Evolutionary conservation across 2,888 invertebrate species (phyloP).

Genomic region (Glaucopsyche alexis): DNA sequence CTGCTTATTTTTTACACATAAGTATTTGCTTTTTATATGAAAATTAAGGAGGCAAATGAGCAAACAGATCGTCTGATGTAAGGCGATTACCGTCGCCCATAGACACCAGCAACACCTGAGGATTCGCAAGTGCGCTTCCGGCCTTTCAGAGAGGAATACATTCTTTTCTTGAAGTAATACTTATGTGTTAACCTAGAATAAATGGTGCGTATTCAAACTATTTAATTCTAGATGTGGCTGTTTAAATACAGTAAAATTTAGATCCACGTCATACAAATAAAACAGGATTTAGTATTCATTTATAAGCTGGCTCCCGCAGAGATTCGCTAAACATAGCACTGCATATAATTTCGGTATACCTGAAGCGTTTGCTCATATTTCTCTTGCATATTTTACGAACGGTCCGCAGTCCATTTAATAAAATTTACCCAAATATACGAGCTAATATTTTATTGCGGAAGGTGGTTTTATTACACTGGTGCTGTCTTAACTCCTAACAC

Average conservation of each 20-base stretch:
- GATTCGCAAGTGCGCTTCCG: no score
- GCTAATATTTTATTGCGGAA: slow-evolving; percentile 11
- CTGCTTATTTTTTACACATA: no score
- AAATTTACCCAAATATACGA: slow-evolving; percentile 45
- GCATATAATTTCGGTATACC: slow-evolving; percentile 50
- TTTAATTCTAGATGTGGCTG: background rate
- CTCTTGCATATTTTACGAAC: slow-evolving; percentile 67
- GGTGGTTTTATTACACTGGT: background rate
- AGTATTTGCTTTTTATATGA: no score
- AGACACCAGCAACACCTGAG: no score
- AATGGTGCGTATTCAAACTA: background rate
- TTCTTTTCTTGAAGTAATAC: no score
- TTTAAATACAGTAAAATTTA: background rate
- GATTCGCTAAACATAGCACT: slow-evolving; percentile 21
- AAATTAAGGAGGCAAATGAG: no score
- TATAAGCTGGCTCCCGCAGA: background rate
- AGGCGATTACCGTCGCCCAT: no score
- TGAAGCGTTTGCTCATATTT: slow-evolving; percentile 57
- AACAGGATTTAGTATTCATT: background rate
- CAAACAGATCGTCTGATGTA: no score
- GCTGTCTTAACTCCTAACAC: background rate
- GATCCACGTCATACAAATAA: background rate
- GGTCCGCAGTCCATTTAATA: slow-evolving; percentile 57
- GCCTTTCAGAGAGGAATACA: no score
- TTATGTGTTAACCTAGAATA: background rate